phyloP scores from a whole-genome alignment of 2,797 vertebrate genomes.

The Sebastes diaconus region DNA sequence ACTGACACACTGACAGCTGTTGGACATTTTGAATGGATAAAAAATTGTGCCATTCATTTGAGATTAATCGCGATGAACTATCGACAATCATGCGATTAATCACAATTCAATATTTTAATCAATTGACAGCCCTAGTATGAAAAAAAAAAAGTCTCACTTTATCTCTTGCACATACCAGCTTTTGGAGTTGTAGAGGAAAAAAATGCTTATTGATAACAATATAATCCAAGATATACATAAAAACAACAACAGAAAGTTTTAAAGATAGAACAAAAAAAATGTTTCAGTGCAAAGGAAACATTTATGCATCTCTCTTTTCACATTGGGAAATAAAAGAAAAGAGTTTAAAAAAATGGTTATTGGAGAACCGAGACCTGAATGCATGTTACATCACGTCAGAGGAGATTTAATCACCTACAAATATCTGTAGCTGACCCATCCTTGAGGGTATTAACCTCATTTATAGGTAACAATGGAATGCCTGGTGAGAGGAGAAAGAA shows the following conservation, averaged over 20 bases:
- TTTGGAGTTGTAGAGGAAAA: background rate
- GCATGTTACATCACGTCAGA: constrained; percentile 19
- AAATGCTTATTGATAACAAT: background rate
- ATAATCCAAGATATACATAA: background rate
- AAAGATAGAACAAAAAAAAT: background rate
- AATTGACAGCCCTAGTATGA: background rate
- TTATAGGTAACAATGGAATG: constrained; percentile 31
- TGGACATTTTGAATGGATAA: too few relatives aligned
- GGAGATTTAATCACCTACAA: constrained; percentile 15
- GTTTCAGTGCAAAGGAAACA: background rate
- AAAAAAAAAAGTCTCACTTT: background rate
- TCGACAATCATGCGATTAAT: too few relatives aligned
- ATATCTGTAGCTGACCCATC: constrained; percentile 45
- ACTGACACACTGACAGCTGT: too few relatives aligned
- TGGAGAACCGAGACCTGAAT: background rate
- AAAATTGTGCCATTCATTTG: too few relatives aligned
- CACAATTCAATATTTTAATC: too few relatives aligned
- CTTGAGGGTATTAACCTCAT: constrained; percentile 20
- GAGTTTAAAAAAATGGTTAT: background rate
- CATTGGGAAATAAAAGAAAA: background rate
- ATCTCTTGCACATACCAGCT: background rate
- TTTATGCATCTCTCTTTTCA: background rate
- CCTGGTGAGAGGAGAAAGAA: background rate
- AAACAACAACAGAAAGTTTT: background rate
- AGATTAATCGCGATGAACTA: too few relatives aligned